Conservation (phyloP, 2,113 vertebrate species). For the Orthonyx spaldingii region DNA sequence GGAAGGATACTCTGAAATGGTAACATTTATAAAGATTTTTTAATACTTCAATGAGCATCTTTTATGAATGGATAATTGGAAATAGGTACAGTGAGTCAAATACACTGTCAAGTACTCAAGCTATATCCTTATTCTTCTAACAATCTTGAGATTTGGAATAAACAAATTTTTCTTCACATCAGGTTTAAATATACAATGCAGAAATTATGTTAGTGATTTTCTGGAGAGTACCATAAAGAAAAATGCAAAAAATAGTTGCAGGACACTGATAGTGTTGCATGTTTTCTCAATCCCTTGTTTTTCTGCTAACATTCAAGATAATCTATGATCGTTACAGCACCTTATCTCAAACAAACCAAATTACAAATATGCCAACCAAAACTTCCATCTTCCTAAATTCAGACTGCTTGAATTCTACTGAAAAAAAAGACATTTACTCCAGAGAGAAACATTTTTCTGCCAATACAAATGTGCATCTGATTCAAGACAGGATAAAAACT, state of each 20-base stretch:
- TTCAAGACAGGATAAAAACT: not conserved
- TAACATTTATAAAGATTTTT: not conserved
- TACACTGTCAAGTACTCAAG: not conserved
- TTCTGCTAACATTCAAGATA: not conserved
- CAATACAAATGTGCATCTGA: not conserved
- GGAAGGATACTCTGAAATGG: not conserved
- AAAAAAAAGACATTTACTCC: not conserved
- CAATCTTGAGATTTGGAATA: not conserved
- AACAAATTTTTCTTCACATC: not conserved
- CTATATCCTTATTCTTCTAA: not conserved
- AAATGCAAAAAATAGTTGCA: not conserved
- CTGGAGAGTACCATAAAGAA: not conserved
- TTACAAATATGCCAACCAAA: not conserved
- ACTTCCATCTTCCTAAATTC: not conserved
- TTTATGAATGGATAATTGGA: not conserved
- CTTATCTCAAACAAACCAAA: not conserved
- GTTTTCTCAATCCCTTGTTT: not conserved
- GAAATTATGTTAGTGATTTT: not conserved
- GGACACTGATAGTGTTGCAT: not conserved
- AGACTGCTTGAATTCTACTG: not conserved
- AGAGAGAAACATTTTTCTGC: not conserved
- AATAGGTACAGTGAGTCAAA: not conserved
- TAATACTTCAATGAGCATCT: not conserved
- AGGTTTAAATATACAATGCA: not conserved
- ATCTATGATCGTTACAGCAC: not conserved